Percentiles rank a stretch among this genome's conserved stretches.
Evolutionary conservation across 2,113 vertebrate species (phyloP).

Genomic region (Corapipo altera): DNA sequence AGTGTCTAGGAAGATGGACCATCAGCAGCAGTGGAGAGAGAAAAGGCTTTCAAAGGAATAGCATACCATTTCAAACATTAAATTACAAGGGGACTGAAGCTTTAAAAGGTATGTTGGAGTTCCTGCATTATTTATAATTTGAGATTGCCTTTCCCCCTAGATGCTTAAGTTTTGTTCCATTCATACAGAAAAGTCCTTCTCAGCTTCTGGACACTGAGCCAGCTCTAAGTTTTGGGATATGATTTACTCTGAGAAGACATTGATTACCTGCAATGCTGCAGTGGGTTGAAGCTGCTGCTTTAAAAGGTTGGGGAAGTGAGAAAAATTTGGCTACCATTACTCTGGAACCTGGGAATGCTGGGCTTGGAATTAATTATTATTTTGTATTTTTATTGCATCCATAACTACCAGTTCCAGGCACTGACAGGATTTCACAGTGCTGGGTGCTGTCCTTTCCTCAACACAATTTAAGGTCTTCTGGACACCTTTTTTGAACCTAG

Average conservation of each 20-base stretch:
- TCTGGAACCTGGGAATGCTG: not conserved
- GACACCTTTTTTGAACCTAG: not conserved
- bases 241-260: not conserved
- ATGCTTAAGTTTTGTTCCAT: not conserved
- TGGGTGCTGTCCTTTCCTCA: not conserved
- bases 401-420: not conserved
- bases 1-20: slow-evolving; percentile 54
- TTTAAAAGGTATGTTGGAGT: slow-evolving; percentile 36
- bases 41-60: slow-evolving; percentile 37
- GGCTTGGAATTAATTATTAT: not conserved
- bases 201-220: not conserved
- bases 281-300: not conserved
- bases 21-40: slow-evolving; percentile 2
- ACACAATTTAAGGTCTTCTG: not conserved
- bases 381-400: not conserved
- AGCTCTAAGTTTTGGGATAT: not conserved
- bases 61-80: slow-evolving; percentile 45
- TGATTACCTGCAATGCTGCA: not conserved
- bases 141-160: slow-evolving; percentile 32
- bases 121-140: slow-evolving; percentile 64
- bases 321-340: not conserved
- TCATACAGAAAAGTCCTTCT: not conserved
- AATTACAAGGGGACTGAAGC: slow-evolving; percentile 29
- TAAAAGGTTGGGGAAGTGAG: not conserved
- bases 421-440: not conserved